Evolutionary conservation across 2,888 invertebrate genomes (phyloP).

Genomic region (Tetrapedia diversipes): DNA sequence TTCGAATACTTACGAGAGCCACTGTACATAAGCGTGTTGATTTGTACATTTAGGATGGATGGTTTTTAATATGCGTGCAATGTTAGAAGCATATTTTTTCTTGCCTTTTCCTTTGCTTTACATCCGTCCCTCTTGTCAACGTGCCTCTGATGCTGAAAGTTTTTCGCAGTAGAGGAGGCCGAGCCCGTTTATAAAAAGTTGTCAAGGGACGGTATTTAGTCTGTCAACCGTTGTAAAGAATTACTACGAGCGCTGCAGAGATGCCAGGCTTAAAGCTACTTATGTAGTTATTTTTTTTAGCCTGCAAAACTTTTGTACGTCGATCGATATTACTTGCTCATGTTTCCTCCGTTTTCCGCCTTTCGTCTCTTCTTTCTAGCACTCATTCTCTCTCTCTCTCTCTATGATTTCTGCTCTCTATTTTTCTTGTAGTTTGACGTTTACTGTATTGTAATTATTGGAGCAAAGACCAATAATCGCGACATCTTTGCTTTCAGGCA

Average conservation of each 20-base stretch:
- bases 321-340: conserved; percentile 35
- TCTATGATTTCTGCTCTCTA: too few species aligned
- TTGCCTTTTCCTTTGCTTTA: conserved; percentile 38
- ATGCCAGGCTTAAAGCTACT: conserved; percentile 42
- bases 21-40: background rate
- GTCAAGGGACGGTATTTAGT: conserved; percentile 70
- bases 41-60: conserved; percentile 32
- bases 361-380: background rate
- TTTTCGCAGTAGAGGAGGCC: conserved; percentile 42
- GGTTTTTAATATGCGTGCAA: conserved; percentile 67
- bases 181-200: conserved; percentile 66
- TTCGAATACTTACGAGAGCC: too few species aligned
- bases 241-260: conserved; percentile 53
- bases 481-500: too few species aligned
- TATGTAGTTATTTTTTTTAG: conserved; percentile 29
- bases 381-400: background rate
- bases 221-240: conserved; percentile 70
- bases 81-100: conserved; percentile 67
- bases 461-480: too few species aligned
- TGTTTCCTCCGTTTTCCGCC: background rate
- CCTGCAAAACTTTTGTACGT: conserved; percentile 18
- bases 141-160: conserved; percentile 25
- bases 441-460: background rate
- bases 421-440: background rate
- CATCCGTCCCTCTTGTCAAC: conserved; percentile 24